Evolutionary conservation across 2,888 invertebrate species (phyloP).

Genomic region (Cylindroiulus punctatus): DNA sequence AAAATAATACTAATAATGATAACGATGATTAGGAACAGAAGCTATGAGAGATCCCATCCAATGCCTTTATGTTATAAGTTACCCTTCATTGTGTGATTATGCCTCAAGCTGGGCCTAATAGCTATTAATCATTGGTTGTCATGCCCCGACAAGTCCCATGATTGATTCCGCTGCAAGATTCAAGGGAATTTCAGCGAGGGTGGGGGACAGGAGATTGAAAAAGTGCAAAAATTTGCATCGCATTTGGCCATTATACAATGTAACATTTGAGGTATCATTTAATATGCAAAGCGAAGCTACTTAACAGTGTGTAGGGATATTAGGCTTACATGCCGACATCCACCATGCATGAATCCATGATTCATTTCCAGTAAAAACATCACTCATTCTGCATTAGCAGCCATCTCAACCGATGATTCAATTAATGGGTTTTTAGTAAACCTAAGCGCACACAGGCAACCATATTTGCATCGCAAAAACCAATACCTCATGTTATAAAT

Average conservation of each 20-base stretch:
- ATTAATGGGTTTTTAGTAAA: constrained; percentile 34
- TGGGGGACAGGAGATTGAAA: not conserved
- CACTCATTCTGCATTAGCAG: constrained; percentile 34
- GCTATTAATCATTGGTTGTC: constrained; percentile 54
- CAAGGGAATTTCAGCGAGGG: constrained; percentile 1
- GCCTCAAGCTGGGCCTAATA: constrained; percentile 49
- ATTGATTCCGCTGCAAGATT: constrained; percentile 39
- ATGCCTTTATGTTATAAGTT: constrained; percentile 30
- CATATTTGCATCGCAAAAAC: not conserved
- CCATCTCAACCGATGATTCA: constrained; percentile 38
- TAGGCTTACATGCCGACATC: constrained; percentile 38
- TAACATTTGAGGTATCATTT: constrained; percentile 42
- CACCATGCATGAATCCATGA: constrained; percentile 34
- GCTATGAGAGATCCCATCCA: not conserved
- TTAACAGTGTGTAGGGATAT: constrained; percentile 38
- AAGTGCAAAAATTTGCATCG: constrained; percentile 34
- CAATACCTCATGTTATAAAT: not conserved
- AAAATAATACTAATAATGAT: constrained; percentile 39
- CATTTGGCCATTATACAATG: constrained; percentile 26
- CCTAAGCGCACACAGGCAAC: not conserved
- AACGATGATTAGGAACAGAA: constrained; percentile 21
- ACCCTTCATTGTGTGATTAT: constrained; percentile 32
- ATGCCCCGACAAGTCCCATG: constrained; percentile 29
- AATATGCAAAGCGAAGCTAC: constrained; percentile 42
- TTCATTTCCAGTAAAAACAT: constrained; percentile 42